Evolutionary conservation across 2,113 vertebrate species (phyloP), one percentile per base, ranked within the genome.

Genomic region (Neogobius melanostomus): DNA sequence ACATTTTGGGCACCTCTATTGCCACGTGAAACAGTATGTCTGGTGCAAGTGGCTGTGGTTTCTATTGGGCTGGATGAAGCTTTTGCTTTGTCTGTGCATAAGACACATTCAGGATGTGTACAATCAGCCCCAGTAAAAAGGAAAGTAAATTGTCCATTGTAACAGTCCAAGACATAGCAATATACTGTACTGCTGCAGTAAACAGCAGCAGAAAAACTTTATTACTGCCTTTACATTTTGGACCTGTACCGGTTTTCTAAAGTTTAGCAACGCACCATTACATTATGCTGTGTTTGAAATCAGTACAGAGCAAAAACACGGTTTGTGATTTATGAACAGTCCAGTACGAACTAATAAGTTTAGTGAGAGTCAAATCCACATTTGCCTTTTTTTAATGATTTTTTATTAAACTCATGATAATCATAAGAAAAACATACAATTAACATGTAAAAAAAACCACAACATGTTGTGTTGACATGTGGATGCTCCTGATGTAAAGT

Each of bases 191-290:
- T 11, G 28, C 56, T 3, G 21, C 56, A 59, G 56, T 59, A 59
- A 59, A 59, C 11, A 59, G 28, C 28, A 42, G 56, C 6, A 21
- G 28, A 59, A 36, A 59, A 43, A 59, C 6, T 59, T 59, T 59
- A 59, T 59, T 42, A 57, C 54, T 57, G 7, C 21, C 56, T 59
- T 59, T 59, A 59, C 36, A 59, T 42, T 59, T 59, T 11, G 28
- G 56, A 42, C 11, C 56, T 12, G 56, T 28, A 59, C 28, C 11
- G 7, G 56, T 42, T 57, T 59, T 42, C 28, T 15, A 42, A 21
- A 59, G 56, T 59, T 59, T 59, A 59, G 56, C 21, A 14, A 59
- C 56, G 11, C 56, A 59, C 11, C 56, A 59, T 59, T 59, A 59
- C 21, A 59, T 59, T 42, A 14, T 12, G 28, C 7, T 59, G 11